Percentiles rank a stretch among this genome's conserved stretches.
These are phyloP conservation scores for Melanerpes aurifrons DNA, from an alignment of 2,113 vertebrate genomes.

Conservation along the genomic window DNA sequence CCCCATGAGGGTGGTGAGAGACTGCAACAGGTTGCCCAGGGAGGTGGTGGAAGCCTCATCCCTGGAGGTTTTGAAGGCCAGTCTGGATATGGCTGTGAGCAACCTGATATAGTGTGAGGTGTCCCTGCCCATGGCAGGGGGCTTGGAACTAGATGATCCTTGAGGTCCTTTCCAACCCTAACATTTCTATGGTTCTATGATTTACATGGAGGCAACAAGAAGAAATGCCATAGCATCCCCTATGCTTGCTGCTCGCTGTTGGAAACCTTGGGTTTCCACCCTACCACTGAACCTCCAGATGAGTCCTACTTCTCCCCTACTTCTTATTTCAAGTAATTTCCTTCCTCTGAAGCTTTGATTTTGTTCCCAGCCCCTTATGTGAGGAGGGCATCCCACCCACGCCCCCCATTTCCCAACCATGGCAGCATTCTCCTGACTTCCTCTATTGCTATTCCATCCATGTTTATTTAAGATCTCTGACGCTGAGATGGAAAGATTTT, in stretches of 20 bases:
- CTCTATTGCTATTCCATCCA: not conserved
- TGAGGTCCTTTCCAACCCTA: too few species aligned
- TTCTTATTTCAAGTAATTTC: not conserved
- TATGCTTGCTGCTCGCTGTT: rapidly evolving
- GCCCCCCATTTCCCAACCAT: not conserved
- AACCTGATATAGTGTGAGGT: too few species aligned
- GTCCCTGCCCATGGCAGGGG: too few species aligned
- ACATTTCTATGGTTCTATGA: too few species aligned
- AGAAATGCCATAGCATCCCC: not conserved
- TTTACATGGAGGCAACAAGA: not conserved
- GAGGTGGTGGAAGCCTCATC: too few species aligned
- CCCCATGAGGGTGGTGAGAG: too few species aligned
- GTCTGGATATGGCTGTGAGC: too few species aligned
- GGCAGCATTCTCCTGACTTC: not conserved
- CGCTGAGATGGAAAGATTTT: not conserved
- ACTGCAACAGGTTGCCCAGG: too few species aligned
- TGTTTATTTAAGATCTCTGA: not conserved
- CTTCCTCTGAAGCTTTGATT: not conserved
- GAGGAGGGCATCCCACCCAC: not conserved
- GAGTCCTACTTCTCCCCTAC: not conserved
- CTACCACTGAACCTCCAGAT: not conserved
- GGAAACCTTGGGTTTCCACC: not conserved
- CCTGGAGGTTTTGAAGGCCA: too few species aligned
- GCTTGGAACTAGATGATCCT: too few species aligned
- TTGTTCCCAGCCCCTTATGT: not conserved